Conservation (phyloP, 64 coral and sea anemone species). For the Montipora efflorescens region DNA sequence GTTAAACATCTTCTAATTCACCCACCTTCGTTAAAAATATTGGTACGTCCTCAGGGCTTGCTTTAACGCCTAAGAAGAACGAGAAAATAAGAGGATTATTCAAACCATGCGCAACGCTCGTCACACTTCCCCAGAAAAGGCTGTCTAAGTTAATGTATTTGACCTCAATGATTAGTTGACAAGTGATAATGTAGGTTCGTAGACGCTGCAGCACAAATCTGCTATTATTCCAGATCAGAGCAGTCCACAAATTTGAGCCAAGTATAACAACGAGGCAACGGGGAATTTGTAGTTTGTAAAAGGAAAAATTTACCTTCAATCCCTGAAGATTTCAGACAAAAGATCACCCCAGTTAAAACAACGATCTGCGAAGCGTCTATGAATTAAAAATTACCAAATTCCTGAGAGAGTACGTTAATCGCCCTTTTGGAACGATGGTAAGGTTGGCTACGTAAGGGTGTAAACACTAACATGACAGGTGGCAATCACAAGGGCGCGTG, state of each 20-base stretch:
- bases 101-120: neutral
- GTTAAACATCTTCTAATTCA: neutral
- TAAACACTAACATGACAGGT: conserved; percentile 54
- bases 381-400: conserved; percentile 90
- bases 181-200: neutral
- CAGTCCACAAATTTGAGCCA: neutral
- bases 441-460: conserved; percentile 44
- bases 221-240: neutral
- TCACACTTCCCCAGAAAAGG: neutral
- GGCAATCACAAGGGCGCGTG: conserved; percentile 20
- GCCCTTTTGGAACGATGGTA: conserved; percentile 63
- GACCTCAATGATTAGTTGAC: conserved; percentile 41
- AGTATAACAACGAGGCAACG: neutral
- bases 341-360: conserved; percentile 56
- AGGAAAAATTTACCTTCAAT: conserved; percentile 28
- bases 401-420: conserved; percentile 73
- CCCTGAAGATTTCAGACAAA: conserved; percentile 32
- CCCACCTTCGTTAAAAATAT: conserved; percentile 48
- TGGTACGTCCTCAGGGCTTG: conserved; percentile 27
- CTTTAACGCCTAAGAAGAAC: conserved; percentile 40
- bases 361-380: conserved; percentile 74
- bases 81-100: conserved; percentile 9
- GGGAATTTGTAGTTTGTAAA: neutral
- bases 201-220: neutral
- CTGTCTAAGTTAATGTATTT: neutral